Percentiles rank a stretch among this genome's conserved stretches.
phyloP scores from a whole-genome alignment of 2,113 vertebrate genomes.

The Entelurus aequoreus region DNA sequence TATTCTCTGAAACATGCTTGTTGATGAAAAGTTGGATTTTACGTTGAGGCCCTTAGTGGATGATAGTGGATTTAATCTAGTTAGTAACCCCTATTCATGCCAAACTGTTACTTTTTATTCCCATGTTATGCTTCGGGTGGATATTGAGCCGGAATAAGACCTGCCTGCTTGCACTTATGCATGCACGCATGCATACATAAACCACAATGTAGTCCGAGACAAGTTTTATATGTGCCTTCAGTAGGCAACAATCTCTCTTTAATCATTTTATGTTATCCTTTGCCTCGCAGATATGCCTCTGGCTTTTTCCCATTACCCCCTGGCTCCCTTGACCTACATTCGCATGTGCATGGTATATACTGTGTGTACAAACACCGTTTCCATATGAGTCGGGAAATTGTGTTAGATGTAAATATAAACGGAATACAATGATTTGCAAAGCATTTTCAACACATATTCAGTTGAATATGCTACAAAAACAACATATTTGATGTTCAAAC shows the following conservation, averaged over 20 bases:
- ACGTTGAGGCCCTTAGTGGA: background rate
- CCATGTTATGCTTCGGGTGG: slow-evolving; percentile 4
- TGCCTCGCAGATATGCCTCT: slow-evolving; percentile 68
- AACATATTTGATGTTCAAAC: too few species aligned
- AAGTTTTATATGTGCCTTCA: slow-evolving; percentile 44
- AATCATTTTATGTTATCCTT: slow-evolving; percentile 70
- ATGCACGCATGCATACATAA: slow-evolving; percentile 22
- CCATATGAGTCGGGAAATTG: too few species aligned
- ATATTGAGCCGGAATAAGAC: slow-evolving; percentile 34
- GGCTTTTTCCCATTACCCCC: slow-evolving; percentile 65
- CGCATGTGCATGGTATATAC: slow-evolving; percentile 26
- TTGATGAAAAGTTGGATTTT: too few species aligned
- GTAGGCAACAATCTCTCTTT: slow-evolving; percentile 52
- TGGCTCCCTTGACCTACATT: slow-evolving; percentile 64
- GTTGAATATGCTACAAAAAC: too few species aligned
- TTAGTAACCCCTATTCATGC: background rate
- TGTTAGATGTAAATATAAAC: too few species aligned
- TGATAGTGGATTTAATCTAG: background rate
- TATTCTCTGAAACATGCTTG: too few species aligned
- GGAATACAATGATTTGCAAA: too few species aligned
- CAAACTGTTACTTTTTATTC: slow-evolving; percentile 15
- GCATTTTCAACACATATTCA: too few species aligned
- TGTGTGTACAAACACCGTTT: background rate
- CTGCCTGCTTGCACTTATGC: slow-evolving; percentile 12
- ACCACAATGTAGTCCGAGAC: slow-evolving; percentile 38